Percentiles rank a stretch among this genome's conserved stretches.
Evolutionary conservation across 2,888 invertebrate genomes (phyloP).

Genomic region (Notocelia uddmanniana): DNA sequence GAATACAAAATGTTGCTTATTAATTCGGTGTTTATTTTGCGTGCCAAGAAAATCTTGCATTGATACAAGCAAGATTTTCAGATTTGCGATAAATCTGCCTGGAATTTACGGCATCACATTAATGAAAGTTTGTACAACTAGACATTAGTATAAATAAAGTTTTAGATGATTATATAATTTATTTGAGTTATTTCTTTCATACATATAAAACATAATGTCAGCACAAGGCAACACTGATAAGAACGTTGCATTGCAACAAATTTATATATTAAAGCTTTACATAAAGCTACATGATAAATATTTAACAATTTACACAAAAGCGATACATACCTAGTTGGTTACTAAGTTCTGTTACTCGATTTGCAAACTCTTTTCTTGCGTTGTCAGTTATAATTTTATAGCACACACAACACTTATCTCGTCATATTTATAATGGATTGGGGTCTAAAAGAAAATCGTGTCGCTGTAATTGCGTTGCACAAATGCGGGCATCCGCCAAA

Average conservation of each 20-base stretch:
- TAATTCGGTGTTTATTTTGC: neutral
- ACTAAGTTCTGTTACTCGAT: too few species aligned
- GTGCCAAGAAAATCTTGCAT: neutral
- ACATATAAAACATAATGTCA: neutral
- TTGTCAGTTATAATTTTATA: too few species aligned
- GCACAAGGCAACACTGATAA: slow-evolving; percentile 1
- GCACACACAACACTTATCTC: too few species aligned
- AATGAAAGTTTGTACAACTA: neutral
- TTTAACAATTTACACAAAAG: neutral
- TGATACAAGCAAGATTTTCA: neutral
- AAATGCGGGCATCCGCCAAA: too few species aligned
- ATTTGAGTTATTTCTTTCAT: neutral
- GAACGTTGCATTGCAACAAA: slow-evolving; percentile 19
- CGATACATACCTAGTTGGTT: too few species aligned
- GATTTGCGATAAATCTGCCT: neutral
- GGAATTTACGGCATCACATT: neutral
- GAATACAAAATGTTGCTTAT: too few species aligned
- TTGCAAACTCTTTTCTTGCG: too few species aligned
- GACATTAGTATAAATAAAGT: neutral
- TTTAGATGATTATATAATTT: slow-evolving; percentile 7
- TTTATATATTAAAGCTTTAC: slow-evolving; percentile 30
- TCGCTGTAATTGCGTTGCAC: too few species aligned
- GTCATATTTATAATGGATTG: too few species aligned
- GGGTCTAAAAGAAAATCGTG: too few species aligned
- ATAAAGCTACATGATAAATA: slow-evolving; percentile 18